Base-by-base conservation (phyloP, 2,888 invertebrate genomes). In the Eretmocerus hayati region DNA sequence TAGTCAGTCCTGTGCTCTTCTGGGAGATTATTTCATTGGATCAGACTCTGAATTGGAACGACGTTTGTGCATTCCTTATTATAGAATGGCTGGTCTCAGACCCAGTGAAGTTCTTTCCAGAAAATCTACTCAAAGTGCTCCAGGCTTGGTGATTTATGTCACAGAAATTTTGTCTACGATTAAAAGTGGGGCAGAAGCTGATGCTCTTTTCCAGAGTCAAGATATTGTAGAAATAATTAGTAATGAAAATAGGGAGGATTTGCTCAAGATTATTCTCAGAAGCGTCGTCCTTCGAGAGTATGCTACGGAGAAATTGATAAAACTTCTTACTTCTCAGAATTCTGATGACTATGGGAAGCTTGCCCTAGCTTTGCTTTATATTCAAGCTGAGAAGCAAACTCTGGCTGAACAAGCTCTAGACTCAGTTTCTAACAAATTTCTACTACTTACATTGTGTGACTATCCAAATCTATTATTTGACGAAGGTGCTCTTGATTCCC, bases 11-110 rank as follows among this genome's bases (percentile, higher is more conserved):
- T 80, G 79, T 57, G 76, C 76, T 2, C 64, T 81, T 4, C 63
- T 81, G 20, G 80, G 74, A 1, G 80, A 81, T 57, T 78, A 76
- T 60, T 79, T 74, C 56, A 70, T 79, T 19, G 73, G 72, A 69
- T 76, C 73, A 38, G 73, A 70, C 13, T 50, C 52, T 3, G 65
- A 69, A 38, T 56, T 59, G 1, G 72, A 74, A 44, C 73, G 74
- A 69, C 62, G 63, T 35, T 62, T 76, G 15, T 75, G 77, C 22
- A 69, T 76, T 46, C 75, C 77, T 0, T 80, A 78, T 55, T 80
- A 78, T 54, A 73, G 72, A 58, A 76, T 79, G 74, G 77, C 78
- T 1, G 69, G 73, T 23, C 58, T 78, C 4, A 70, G 68, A 38
- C 73, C 78, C 1, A 64, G 71, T 1, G 77, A 78, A 58, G 76